phyloP scores from a whole-genome alignment of 2,797 vertebrate genomes.

The Sebastes hubbsi region DNA sequence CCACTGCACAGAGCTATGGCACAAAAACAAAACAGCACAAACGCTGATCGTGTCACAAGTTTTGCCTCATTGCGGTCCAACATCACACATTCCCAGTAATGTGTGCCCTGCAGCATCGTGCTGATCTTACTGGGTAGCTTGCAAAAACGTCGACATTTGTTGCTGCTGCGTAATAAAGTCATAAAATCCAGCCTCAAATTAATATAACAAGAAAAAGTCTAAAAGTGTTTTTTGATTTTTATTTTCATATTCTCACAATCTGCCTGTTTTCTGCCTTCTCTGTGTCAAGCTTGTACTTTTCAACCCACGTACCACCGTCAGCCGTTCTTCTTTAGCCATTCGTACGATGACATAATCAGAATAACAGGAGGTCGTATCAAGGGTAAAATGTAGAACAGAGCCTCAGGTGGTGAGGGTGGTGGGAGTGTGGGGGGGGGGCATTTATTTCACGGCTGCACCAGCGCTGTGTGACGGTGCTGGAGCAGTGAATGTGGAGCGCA shows the following conservation, averaged over 20 bases:
- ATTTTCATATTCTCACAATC: neutral
- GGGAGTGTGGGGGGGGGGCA: neutral
- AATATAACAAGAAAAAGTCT: neutral
- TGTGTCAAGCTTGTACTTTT: neutral
- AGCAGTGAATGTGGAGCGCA: neutral
- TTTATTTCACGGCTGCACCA: constrained; percentile 10
- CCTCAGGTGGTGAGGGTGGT: neutral
- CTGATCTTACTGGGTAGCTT: neutral
- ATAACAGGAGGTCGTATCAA: constrained; percentile 39
- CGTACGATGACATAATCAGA: constrained; percentile 13
- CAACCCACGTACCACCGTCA: neutral
- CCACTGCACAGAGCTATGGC: neutral
- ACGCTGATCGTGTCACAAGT: neutral
- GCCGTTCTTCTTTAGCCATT: neutral
- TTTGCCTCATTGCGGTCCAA: neutral
- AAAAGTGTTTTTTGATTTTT: neutral
- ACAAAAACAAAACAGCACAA: neutral
- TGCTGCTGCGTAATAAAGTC: neutral
- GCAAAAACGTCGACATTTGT: neutral
- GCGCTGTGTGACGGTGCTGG: neutral
- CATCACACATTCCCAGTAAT: neutral
- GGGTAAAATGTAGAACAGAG: constrained; percentile 25
- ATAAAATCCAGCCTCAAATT: neutral
- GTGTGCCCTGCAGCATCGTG: neutral
- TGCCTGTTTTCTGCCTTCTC: neutral